Evolutionary conservation across 2,113 vertebrate genomes (phyloP).

Genomic region (Tympanuchus pallidicinctus): DNA sequence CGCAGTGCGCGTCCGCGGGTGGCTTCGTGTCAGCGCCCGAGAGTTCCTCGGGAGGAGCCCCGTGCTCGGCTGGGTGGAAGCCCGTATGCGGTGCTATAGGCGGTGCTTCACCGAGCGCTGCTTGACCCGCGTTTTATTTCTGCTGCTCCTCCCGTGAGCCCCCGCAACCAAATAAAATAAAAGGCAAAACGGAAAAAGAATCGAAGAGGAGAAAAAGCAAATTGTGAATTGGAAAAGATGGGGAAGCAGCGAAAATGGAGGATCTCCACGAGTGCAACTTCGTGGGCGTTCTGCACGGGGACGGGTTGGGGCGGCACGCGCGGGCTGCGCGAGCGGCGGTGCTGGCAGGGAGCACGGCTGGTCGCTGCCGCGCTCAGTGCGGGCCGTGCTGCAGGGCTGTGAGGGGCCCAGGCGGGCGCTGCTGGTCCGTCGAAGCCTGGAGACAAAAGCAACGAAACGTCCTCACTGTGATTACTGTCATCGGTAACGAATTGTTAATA

Average conservation of each 20-base stretch:
- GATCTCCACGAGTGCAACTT: not conserved
- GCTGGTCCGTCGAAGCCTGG: not conserved
- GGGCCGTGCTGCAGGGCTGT: too few species aligned
- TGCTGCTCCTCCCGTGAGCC: too few species aligned
- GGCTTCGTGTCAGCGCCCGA: too few species aligned
- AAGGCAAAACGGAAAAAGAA: not conserved
- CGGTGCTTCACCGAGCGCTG: too few species aligned
- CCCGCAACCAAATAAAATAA: not conserved
- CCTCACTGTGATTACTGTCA: too few species aligned
- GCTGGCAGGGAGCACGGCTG: too few species aligned
- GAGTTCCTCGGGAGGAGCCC: too few species aligned
- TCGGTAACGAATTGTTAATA: not conserved
- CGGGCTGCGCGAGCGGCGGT: too few species aligned
- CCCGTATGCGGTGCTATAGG: rapidly evolving
- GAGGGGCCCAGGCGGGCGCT: not conserved
- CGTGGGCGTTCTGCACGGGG: not conserved
- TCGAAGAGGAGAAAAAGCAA: not conserved
- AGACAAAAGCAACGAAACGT: not conserved
- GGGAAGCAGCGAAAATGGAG: not conserved
- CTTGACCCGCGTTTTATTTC: too few species aligned
- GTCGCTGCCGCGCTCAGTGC: too few species aligned
- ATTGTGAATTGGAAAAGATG: not conserved
- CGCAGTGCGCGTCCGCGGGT: too few species aligned
- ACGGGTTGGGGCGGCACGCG: not conserved
- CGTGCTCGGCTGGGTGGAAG: too few species aligned